Evolutionary conservation across 2,888 invertebrate genomes (phyloP).

Genomic region (Pseudeuparius sepicola): DNA sequence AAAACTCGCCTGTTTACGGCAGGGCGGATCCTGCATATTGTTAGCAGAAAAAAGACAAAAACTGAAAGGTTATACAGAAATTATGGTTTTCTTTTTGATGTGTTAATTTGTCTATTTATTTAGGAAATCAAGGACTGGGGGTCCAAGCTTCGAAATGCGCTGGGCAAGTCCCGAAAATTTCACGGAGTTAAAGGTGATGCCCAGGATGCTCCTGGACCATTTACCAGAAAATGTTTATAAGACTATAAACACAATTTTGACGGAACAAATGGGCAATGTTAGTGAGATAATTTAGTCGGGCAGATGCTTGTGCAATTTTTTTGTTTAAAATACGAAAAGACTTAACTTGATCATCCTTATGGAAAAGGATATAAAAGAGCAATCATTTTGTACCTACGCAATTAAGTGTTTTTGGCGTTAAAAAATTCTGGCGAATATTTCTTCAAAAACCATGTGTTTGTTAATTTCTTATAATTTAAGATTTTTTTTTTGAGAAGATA

Average conservation of each 20-base stretch:
- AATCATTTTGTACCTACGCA: not conserved
- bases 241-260: slow-evolving; percentile 55
- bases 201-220: slow-evolving; percentile 78
- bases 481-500: too few species aligned
- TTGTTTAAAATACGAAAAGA: not conserved
- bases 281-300: slow-evolving; percentile 31
- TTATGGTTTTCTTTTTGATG: too few species aligned
- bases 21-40: slow-evolving; percentile 72
- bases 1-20: slow-evolving; percentile 64
- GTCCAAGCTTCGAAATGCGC: slow-evolving; percentile 62
- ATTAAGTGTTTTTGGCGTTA: too few species aligned
- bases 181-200: slow-evolving; percentile 73
- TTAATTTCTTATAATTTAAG: too few species aligned
- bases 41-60: slow-evolving; percentile 57
- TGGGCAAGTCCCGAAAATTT: slow-evolving; percentile 77
- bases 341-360: too few species aligned
- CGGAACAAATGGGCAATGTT: slow-evolving; percentile 39
- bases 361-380: not conserved
- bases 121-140: slow-evolving; percentile 54
- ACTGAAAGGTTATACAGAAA: slow-evolving; percentile 45
- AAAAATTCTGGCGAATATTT: too few species aligned
- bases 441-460: too few species aligned
- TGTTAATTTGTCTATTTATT: too few species aligned
- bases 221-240: slow-evolving; percentile 68
- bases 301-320: slow-evolving; percentile 2